Conservation (phyloP, 2,113 vertebrate genomes). For the Stomatorhinus ivindoensis region DNA sequence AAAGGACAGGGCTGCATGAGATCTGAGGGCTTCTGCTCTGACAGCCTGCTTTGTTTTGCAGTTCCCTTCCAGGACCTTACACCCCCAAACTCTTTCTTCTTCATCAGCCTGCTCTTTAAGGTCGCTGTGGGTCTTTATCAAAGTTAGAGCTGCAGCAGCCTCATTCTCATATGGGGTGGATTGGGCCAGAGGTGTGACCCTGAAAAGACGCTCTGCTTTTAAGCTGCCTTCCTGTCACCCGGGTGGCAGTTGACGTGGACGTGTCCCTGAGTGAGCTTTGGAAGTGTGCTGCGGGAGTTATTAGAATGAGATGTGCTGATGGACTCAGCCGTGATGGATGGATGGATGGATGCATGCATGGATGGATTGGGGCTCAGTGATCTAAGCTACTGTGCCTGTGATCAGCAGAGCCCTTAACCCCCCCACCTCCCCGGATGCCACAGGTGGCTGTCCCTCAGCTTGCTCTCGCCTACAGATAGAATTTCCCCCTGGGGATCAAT, state of each 20-base stretch:
- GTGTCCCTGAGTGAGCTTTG: neutral
- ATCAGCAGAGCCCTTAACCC: too few relatives aligned
- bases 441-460: too few relatives aligned
- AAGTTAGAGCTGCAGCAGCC: neutral
- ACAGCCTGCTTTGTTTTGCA: neutral
- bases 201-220: neutral
- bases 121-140: neutral
- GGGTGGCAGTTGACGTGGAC: neutral
- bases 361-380: neutral
- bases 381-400: too few relatives aligned
- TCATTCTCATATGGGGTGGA: neutral
- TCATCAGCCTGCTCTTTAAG: neutral
- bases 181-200: neutral
- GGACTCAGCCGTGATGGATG: neutral
- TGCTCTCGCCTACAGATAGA: too few relatives aligned
- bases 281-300: neutral
- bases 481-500: too few relatives aligned
- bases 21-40: neutral
- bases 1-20: neutral
- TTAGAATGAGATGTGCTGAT: neutral
- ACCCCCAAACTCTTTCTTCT: neutral
- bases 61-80: neutral
- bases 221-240: neutral
- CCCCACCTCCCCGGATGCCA: too few relatives aligned
- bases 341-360: neutral